phyloP scores from a whole-genome alignment of 2,113 vertebrate species.

The Lates calcarifer region DNA sequence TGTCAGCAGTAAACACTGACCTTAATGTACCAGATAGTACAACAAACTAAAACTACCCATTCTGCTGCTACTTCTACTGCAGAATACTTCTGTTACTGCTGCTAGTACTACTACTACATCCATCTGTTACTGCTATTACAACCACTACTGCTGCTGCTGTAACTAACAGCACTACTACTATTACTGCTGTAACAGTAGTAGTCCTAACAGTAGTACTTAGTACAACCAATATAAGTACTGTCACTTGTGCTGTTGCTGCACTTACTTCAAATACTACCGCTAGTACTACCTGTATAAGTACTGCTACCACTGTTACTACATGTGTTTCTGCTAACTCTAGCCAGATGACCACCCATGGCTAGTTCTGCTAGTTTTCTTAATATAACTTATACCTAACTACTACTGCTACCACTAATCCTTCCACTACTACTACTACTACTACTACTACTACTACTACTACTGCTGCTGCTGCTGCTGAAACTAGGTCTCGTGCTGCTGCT shows the following conservation, averaged over 20 bases:
- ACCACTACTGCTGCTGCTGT: not conserved
- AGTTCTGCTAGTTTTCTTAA: too few relatives aligned
- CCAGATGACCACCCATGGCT: too few relatives aligned
- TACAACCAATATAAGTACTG: not conserved
- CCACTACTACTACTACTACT: slow-evolving; percentile 1
- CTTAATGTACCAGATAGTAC: not conserved
- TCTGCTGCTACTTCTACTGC: too few relatives aligned
- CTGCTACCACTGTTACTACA: not conserved
- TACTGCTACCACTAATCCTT: not conserved
- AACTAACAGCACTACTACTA: not conserved
- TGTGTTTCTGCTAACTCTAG: not conserved
- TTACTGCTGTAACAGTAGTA: too few relatives aligned
- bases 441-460: not conserved
- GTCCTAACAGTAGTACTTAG: too few relatives aligned
- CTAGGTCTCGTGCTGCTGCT: too few relatives aligned
- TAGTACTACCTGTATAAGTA: too few relatives aligned
- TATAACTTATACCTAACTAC: too few relatives aligned
- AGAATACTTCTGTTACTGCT: not conserved
- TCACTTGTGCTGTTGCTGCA: not conserved
- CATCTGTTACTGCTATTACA: not conserved
- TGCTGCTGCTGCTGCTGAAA: slow-evolving; percentile 9
- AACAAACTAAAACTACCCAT: not conserved
- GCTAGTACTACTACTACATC: not conserved
- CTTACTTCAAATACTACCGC: not conserved
- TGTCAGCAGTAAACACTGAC: not conserved